phyloP scores from a whole-genome alignment of 2,797 vertebrate species.

The Amphiprion clarkii region DNA sequence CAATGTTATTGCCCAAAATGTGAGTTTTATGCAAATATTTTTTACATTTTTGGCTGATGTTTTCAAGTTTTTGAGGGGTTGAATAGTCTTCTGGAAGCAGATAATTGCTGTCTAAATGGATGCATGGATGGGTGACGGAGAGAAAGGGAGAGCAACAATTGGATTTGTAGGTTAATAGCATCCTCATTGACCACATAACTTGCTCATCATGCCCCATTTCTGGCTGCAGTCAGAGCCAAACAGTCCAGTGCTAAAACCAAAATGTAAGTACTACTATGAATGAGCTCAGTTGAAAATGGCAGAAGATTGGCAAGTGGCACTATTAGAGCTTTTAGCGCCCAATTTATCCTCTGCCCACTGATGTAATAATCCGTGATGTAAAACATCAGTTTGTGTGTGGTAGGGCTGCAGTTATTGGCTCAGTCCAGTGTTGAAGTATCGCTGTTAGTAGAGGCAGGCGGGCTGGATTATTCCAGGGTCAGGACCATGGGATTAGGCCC shows the following conservation, averaged over 20 bases:
- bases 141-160: conserved; percentile 44
- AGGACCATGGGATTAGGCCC: conserved; percentile 69
- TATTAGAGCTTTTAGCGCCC: conserved; percentile 64
- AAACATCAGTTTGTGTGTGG: conserved; percentile 50
- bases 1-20: no score
- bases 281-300: conserved; percentile 48
- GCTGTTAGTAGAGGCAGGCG: conserved; percentile 66
- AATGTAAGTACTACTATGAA: conserved; percentile 50
- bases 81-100: conserved; percentile 29
- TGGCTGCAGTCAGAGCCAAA: conserved; percentile 44
- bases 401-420: conserved; percentile 48
- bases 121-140: conserved; percentile 9
- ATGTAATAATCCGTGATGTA: conserved; percentile 70
- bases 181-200: conserved; percentile 68
- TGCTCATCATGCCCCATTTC: conserved; percentile 52
- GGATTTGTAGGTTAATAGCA: conserved; percentile 73
- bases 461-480: conserved; percentile 78
- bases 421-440: conserved; percentile 30
- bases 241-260: conserved; percentile 34
- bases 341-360: conserved; percentile 65
- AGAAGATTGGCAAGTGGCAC: conserved; percentile 63
- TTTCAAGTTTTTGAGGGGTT: not conserved
- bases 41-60: not conserved
- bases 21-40: not conserved
- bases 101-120: conserved; percentile 30